Percentiles rank a stretch among this genome's conserved stretches.
Conservation (phyloP, 2,888 invertebrate genomes). For the Panzeria rudis region DNA sequence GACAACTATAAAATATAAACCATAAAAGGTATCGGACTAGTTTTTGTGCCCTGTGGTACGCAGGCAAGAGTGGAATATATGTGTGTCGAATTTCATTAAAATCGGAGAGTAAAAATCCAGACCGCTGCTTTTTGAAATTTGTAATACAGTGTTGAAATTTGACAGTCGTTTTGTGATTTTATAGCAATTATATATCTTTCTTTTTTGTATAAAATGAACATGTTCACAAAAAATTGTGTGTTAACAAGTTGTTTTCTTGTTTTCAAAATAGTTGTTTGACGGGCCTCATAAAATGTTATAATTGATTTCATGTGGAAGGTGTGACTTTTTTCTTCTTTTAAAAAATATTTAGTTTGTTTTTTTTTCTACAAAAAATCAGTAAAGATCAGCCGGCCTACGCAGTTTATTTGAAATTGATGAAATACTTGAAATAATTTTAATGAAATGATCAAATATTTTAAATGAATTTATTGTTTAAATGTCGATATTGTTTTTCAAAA, state of each 20-base stretch:
- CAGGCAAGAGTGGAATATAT: no score
- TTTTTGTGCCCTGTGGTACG: no score
- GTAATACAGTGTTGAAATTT: neutral
- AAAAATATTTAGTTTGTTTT: neutral
- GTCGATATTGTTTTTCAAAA: neutral
- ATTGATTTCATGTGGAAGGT: constrained; percentile 44
- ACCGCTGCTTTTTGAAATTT: neutral
- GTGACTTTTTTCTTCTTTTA: constrained; percentile 12
- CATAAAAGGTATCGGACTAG: no score
- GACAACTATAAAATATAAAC: no score
- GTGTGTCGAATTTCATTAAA: no score
- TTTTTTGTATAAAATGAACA: neutral
- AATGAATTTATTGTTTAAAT: constrained; percentile 16
- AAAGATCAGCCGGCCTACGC: constrained; percentile 7
- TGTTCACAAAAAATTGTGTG: neutral
- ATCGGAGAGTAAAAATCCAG: no score
- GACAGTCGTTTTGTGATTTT: neutral
- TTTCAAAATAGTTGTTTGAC: constrained; percentile 2
- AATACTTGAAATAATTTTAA: constrained; percentile 13
- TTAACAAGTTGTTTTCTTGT: constrained; percentile 25
- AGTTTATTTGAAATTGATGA: neutral
- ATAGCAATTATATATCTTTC: neutral
- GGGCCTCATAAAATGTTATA: constrained; percentile 20
- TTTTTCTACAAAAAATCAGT: neutral
- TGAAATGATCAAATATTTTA: constrained; percentile 6